Evolutionary conservation across 2,888 invertebrate species (phyloP), one percentile per base, ranked within the genome.

Genomic region (Cataglyphis livida): DNA sequence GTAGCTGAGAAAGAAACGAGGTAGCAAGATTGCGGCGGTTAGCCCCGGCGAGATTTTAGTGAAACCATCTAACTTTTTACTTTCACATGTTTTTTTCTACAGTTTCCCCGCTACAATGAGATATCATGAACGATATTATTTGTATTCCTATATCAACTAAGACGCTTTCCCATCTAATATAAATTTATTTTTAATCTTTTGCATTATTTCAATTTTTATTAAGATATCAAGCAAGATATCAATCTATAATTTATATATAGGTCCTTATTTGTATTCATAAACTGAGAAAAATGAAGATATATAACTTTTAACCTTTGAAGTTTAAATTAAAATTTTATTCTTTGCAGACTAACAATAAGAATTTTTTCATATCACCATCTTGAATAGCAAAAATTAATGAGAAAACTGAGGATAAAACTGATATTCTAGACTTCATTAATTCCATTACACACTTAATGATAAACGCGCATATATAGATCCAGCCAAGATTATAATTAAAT

Each of bases 1-100:
- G 68, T 65, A 41, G 61, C 21, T 78, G 59, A 44, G 78, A 70
- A 78, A 70, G 78, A 78, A 78, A 70, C 70, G 25, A 59, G 70
- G 59, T 9, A 44, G 70, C 57, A 70, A 78, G 78, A 70, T 78
- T 78, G 64, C 38, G 44, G 59, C 44, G 68, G 75, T 65, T 74
- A 62, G 64, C 75, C 25, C 75, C 25, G 65, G 65, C 12, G 64
- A 57, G 57, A 78, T 78, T 78, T 78, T 68, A 78, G 78, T 21
- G 57, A 59, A 78, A 78, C 41, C 57, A 32, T 59, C 57, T 18
- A 41, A 76, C 68, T 57, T 76, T 76, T 66, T 57, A 68, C 44
- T 68, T 41, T 28, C 76, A 54, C 65, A 25, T 65, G 38, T 54
- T 51, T 66, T 66, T 18, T 32, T 32, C 61, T 7, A 7, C 57